Evolutionary conservation across 2,113 vertebrate species (phyloP).

Genomic region (Pan troglodytes): DNA sequence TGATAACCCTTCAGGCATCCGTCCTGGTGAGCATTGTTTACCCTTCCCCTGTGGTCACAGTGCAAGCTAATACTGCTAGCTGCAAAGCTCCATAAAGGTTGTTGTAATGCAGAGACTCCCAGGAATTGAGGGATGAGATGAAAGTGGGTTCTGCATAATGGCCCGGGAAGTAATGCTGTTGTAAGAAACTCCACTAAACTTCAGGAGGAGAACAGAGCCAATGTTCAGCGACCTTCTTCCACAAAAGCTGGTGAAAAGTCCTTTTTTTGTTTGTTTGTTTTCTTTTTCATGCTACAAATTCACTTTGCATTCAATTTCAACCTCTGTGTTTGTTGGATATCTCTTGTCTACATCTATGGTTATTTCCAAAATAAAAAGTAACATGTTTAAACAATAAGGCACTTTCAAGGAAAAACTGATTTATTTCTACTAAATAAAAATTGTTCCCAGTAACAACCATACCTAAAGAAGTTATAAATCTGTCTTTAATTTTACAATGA

Average conservation of each 20-base stretch:
- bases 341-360: not conserved
- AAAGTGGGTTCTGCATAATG: rapidly evolving
- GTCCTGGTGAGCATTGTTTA: too few species aligned
- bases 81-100: rapidly evolving
- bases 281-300: not conserved
- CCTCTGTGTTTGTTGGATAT: not conserved
- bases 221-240: not conserved
- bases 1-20: rapidly evolving
- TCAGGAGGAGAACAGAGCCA: not conserved
- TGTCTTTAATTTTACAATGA: not conserved
- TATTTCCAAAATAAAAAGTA: not conserved
- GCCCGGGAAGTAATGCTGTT: rapidly evolving
- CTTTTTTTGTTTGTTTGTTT: not conserved
- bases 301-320: not conserved
- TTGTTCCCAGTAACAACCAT: not conserved
- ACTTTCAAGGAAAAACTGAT: not conserved
- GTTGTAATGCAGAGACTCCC: not conserved
- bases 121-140: rapidly evolving
- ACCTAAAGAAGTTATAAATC: not conserved
- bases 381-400: too few species aligned
- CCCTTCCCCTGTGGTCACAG: too few species aligned
- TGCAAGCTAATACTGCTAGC: rapidly evolving
- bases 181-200: not conserved
- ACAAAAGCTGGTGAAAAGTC: not conserved
- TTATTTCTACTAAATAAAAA: not conserved